phyloP scores from a whole-genome alignment of 2,888 invertebrate species.

The Ectemnius continuus region DNA sequence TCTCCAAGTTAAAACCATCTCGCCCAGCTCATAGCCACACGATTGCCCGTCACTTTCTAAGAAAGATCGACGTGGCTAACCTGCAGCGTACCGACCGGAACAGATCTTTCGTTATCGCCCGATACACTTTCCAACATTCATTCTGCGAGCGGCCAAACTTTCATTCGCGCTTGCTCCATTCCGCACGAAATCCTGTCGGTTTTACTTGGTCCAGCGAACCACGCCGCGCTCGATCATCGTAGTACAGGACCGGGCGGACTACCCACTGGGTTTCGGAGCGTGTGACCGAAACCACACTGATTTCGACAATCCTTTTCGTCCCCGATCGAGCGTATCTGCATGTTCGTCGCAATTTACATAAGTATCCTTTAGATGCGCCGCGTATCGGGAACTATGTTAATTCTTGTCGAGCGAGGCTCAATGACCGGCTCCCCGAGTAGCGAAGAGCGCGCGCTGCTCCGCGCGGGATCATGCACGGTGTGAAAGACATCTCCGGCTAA shows the following conservation, averaged over 20 bases:
- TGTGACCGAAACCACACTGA: background rate
- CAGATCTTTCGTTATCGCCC: conserved; percentile 46
- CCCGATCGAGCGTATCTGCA: conserved; percentile 14
- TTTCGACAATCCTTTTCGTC: conserved; percentile 17
- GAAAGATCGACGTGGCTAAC: conserved; percentile 42
- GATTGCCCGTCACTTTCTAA: conserved; percentile 54
- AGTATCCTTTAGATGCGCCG: conserved; percentile 26
- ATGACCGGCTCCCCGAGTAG: conserved; percentile 48
- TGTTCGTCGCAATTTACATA: conserved; percentile 36
- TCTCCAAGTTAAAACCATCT: conserved; percentile 46
- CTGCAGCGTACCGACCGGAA: conserved; percentile 28
- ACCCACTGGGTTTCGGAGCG: too few relatives aligned
- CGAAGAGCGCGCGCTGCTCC: background rate
- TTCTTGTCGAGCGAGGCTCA: conserved; percentile 49
- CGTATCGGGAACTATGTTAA: conserved; percentile 54
- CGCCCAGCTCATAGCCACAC: conserved; percentile 35
- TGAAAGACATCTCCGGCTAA: conserved; percentile 57
- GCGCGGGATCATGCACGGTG: conserved; percentile 46
- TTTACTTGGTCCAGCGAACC: background rate
- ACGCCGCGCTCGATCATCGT: background rate
- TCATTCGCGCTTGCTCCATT: background rate
- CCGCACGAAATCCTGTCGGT: background rate
- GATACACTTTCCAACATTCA: conserved; percentile 45
- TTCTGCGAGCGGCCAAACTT: conserved; percentile 13
- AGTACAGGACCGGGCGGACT: background rate